These are phyloP conservation scores for Diaperis boleti DNA, from an alignment of 2,888 invertebrate species.

Conservation along the genomic window DNA sequence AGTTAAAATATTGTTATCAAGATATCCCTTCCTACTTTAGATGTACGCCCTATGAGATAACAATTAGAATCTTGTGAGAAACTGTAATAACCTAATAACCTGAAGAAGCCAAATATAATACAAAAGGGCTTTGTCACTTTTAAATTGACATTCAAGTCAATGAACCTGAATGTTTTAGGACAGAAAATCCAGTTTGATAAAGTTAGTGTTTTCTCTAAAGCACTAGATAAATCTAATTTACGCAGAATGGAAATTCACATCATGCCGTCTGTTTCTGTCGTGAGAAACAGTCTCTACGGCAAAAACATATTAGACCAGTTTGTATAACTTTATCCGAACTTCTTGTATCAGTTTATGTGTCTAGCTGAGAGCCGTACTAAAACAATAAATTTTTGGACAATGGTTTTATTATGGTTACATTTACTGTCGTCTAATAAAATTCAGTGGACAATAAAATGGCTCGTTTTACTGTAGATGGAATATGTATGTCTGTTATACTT, in stretches of 20 bases:
- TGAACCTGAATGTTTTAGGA: background rate
- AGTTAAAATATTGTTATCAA: too few relatives aligned
- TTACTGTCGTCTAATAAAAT: slow-evolving; percentile 40
- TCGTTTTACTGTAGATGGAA: slow-evolving; percentile 12
- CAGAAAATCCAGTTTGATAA: background rate
- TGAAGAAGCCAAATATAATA: background rate
- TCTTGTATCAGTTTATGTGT: slow-evolving; percentile 23
- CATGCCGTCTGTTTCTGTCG: background rate
- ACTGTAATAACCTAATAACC: background rate
- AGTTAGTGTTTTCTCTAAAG: background rate
- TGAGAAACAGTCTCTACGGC: background rate
- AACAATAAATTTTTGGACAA: slow-evolving; percentile 42
- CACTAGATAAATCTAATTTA: background rate
- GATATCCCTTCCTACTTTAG: too few relatives aligned
- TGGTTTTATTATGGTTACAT: slow-evolving; percentile 42
- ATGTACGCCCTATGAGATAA: too few relatives aligned
- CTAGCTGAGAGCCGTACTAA: slow-evolving; percentile 29
- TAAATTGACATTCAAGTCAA: too few relatives aligned
- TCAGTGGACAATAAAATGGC: slow-evolving; percentile 37
- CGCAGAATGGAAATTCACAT: background rate
- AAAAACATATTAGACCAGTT: slow-evolving; percentile 7
- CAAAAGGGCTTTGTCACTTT: background rate
- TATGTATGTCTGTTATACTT: slow-evolving; percentile 11
- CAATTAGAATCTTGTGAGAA: too few relatives aligned
- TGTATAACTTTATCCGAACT: slow-evolving; percentile 7